phyloP scores from a whole-genome alignment of 2,888 invertebrate species.

The Agonopterix heracliana region DNA sequence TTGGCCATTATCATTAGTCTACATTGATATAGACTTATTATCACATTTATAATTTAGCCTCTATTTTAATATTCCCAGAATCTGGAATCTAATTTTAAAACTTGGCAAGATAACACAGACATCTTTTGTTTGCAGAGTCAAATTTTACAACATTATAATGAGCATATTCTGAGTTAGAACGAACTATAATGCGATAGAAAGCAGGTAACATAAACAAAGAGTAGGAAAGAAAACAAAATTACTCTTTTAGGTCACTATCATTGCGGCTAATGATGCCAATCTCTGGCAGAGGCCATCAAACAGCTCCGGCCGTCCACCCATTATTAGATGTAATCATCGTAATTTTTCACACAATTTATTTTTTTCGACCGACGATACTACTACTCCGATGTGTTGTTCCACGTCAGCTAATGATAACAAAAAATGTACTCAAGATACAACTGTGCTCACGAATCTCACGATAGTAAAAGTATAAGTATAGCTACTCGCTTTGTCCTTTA shows the following conservation, averaged over 20 bases:
- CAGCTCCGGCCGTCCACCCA: slow-evolving; percentile 47
- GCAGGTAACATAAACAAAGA: slow-evolving; percentile 28
- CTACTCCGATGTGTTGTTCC: slow-evolving; percentile 52
- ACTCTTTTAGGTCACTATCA: slow-evolving; percentile 65
- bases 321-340: slow-evolving; percentile 74
- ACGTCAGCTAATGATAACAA: slow-evolving; percentile 71
- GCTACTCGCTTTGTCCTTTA: not conserved
- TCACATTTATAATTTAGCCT: too few species aligned
- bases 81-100: too few species aligned
- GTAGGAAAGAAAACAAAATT: slow-evolving; percentile 57
- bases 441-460: too few species aligned
- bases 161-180: not conserved
- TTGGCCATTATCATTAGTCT: too few species aligned
- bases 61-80: too few species aligned
- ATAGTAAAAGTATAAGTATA: too few species aligned
- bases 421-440: slow-evolving; percentile 34
- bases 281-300: slow-evolving; percentile 61
- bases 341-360: slow-evolving; percentile 76
- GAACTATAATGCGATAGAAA: slow-evolving; percentile 22
- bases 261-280: slow-evolving; percentile 70
- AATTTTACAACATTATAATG: too few species aligned
- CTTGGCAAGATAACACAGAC: too few species aligned
- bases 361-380: slow-evolving; percentile 55
- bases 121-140: too few species aligned
- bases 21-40: too few species aligned